These are phyloP conservation scores for Tenthredo scrophulariae DNA, from an alignment of 2,888 invertebrate genomes.

Conservation along the genomic window DNA sequence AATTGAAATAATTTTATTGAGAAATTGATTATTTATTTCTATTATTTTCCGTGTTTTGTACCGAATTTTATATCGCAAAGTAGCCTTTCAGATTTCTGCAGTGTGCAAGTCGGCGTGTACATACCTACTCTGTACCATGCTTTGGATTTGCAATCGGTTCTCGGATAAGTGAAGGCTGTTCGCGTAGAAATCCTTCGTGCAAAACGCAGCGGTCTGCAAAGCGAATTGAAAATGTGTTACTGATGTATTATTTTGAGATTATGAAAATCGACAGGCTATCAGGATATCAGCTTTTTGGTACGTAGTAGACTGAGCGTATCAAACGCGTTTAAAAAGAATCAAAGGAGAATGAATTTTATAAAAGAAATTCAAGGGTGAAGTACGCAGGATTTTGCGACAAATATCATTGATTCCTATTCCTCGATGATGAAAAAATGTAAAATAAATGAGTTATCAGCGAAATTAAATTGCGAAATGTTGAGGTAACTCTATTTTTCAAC, in stretches of 20 bases:
- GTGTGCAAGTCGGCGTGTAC: background rate
- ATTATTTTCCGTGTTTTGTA: background rate
- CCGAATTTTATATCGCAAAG: background rate
- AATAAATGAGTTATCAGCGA: background rate
- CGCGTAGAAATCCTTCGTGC: background rate
- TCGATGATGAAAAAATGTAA: background rate
- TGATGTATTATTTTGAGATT: background rate
- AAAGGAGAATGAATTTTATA: too few relatives aligned
- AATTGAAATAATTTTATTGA: background rate
- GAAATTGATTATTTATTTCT: background rate
- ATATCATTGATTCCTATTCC: too few relatives aligned
- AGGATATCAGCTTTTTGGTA: too few relatives aligned
- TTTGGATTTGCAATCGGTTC: slow-evolving; percentile 1
- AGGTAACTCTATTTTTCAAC: background rate
- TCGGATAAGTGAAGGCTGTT: background rate
- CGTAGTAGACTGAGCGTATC: too few relatives aligned
- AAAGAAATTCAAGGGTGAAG: too few relatives aligned
- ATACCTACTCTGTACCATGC: background rate
- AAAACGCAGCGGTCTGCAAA: slow-evolving; percentile 15
- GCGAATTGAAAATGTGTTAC: slow-evolving; percentile 2
- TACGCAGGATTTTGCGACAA: too few relatives aligned
- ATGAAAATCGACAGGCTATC: too few relatives aligned
- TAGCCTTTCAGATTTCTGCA: background rate
- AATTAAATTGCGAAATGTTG: background rate
- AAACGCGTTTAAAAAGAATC: too few relatives aligned